Conservation (phyloP, 2,797 vertebrate species). For the Champsocephalus gunnari region DNA sequence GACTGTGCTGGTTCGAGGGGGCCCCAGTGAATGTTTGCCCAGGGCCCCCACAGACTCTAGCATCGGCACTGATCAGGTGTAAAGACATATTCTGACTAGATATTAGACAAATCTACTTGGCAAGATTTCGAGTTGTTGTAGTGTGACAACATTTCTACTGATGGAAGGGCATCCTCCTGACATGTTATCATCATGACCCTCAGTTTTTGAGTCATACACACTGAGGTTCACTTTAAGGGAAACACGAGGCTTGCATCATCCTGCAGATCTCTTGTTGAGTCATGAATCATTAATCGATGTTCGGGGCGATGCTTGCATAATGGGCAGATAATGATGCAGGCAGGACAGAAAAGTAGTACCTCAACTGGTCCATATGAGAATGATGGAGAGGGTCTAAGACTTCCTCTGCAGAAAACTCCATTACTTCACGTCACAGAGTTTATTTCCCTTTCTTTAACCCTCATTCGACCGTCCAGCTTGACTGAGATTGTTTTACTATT, state of each 20-base stretch:
- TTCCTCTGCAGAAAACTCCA: conserved; percentile 13
- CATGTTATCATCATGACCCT: not conserved
- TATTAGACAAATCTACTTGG: no score
- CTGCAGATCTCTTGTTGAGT: conserved; percentile 26
- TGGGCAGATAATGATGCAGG: conserved; percentile 57
- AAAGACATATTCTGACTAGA: no score
- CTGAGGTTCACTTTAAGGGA: not conserved
- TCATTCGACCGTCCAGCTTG: not conserved
- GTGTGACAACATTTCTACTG: not conserved
- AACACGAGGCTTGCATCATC: not conserved
- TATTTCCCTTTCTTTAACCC: conserved; percentile 19
- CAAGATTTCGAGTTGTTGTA: no score
- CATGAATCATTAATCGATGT: conserved; percentile 53
- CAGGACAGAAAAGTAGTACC: conserved; percentile 35
- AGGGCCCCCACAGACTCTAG: no score
- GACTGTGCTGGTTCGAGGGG: no score
- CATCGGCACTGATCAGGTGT: no score
- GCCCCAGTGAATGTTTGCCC: no score
- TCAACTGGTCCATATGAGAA: conserved; percentile 50
- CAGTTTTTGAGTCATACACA: not conserved
- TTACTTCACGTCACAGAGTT: conserved; percentile 18
- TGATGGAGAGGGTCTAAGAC: conserved; percentile 39
- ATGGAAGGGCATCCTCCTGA: not conserved
- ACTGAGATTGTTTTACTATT: not conserved
- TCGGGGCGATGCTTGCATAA: conserved; percentile 42